Conservation (phyloP, 2,888 invertebrate genomes). For the Adela reaumurella region DNA sequence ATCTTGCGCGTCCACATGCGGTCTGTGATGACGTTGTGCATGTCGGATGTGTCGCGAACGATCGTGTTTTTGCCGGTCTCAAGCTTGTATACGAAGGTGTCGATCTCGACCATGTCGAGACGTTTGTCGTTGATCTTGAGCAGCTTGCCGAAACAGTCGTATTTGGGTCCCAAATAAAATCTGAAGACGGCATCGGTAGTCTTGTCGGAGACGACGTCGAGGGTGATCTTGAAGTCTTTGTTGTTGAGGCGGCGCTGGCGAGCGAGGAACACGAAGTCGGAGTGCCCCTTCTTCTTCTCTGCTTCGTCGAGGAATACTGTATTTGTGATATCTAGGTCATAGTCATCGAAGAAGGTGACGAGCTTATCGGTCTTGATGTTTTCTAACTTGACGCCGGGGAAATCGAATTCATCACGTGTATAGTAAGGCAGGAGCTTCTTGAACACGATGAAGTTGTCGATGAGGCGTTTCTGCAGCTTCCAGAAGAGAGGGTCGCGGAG, state of each 20-base stretch:
- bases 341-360: conserved; percentile 67
- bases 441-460: conserved; percentile 54
- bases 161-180: conserved; percentile 68
- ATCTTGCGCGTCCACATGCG: conserved; percentile 39
- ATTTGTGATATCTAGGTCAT: conserved; percentile 63
- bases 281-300: conserved; percentile 45
- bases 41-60: conserved; percentile 64
- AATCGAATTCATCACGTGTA: conserved; percentile 56
- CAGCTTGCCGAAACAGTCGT: conserved; percentile 59
- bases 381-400: conserved; percentile 63
- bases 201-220: conserved; percentile 56
- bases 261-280: conserved; percentile 48
- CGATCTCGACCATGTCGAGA: conserved; percentile 41
- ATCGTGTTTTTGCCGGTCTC: conserved; percentile 65
- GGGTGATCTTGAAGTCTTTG: conserved; percentile 59
- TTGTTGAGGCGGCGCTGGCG: conserved; percentile 64
- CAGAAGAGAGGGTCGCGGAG: conserved; percentile 73
- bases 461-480: conserved; percentile 61
- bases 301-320: conserved; percentile 48
- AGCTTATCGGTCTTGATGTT: conserved; percentile 61
- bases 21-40: conserved; percentile 61
- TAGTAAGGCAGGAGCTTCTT: conserved; percentile 58
- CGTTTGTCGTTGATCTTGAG: conserved; percentile 46
- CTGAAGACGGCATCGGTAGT: conserved; percentile 60
- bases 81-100: conserved; percentile 58